Percentiles rank a stretch among this genome's conserved stretches.
These are phyloP conservation scores for Anadara kagoshimensis DNA, from an alignment of 1,140 invertebrate genomes.

Conservation along the genomic window DNA sequence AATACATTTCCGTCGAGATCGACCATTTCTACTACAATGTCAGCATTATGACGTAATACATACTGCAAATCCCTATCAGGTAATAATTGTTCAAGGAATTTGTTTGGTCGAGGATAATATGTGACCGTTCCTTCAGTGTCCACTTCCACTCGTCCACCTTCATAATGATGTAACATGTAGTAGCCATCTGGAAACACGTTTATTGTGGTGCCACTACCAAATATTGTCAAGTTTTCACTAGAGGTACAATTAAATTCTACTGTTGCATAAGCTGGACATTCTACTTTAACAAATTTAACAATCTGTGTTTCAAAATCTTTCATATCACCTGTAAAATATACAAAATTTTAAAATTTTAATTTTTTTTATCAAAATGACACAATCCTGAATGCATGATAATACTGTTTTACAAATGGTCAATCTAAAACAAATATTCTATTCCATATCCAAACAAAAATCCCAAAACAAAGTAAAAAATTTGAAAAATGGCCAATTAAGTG, in stretches of 20 bases:
- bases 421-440: too few relatives aligned
- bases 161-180: constrained; percentile 67
- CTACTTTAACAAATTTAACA: constrained; percentile 69
- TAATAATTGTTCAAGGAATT: constrained; percentile 58
- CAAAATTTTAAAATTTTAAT: constrained; percentile 1
- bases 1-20: constrained; percentile 70
- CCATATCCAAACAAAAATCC: neutral
- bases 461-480: neutral
- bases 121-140: constrained; percentile 57
- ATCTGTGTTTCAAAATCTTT: constrained; percentile 54
- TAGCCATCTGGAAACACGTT: constrained; percentile 69
- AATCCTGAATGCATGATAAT: too few relatives aligned
- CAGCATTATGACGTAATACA: constrained; percentile 66
- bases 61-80: constrained; percentile 63
- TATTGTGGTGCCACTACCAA: constrained; percentile 69
- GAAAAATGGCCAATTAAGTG: neutral
- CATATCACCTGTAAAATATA: constrained; percentile 37
- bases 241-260: constrained; percentile 70
- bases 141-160: constrained; percentile 66
- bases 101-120: constrained; percentile 64
- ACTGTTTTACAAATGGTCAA: too few relatives aligned
- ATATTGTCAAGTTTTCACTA: constrained; percentile 68
- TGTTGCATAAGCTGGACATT: constrained; percentile 73
- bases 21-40: constrained; percentile 67
- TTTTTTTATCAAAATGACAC: neutral